Evolutionary conservation across 2,113 vertebrate genomes (phyloP), one percentile per base, ranked within the genome.

Genomic region (Hassar affinis): DNA sequence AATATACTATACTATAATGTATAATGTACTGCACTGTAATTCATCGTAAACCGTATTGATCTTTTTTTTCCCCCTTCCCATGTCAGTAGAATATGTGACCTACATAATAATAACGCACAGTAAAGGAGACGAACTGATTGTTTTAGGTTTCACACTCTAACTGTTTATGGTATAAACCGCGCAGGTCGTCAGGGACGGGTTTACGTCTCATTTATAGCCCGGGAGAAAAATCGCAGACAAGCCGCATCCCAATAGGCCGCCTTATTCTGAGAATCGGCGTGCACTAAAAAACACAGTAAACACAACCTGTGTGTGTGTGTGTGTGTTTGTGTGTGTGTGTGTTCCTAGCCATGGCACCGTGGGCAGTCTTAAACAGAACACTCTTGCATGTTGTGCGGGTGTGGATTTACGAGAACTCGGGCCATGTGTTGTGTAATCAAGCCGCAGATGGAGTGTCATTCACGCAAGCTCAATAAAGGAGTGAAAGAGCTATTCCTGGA

Each of bases 351-450:
- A 84, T n/a, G 14, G 49, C n/a, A n/a, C 59, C 45, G 47, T 54
- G 52, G 78, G 78, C 47, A 22, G 66, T 17, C 38, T 84, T 85
- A 9, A 84, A 87, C 88, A 81, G 83, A 89, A 87, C 54, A 79
- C 15, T 12, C 3, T 76, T 12, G 35, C 51, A 68, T 59, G 83
- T 84, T 54, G n/a, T 35, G 11, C 66, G 74, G 35, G 6, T 12
- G 72, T 78, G 49, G 74, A 68, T 77, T 68, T 66, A 35, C 51
- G 30, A 54, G 54, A 57, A 80, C 49, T 18, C 62, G 5, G 33
- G 47, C 72, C 25, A 35, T 33, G n/a, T 42, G 78, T 87, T 85
- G 78, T 74, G 72, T 80, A 87, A 85, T 84, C 18, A 30, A 45
- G 7, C 83, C 61, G 30, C 49, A 61, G 61, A 78, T 71, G 56